Conservation (phyloP, 1,140 invertebrate genomes). For the Grapholita molesta region DNA sequence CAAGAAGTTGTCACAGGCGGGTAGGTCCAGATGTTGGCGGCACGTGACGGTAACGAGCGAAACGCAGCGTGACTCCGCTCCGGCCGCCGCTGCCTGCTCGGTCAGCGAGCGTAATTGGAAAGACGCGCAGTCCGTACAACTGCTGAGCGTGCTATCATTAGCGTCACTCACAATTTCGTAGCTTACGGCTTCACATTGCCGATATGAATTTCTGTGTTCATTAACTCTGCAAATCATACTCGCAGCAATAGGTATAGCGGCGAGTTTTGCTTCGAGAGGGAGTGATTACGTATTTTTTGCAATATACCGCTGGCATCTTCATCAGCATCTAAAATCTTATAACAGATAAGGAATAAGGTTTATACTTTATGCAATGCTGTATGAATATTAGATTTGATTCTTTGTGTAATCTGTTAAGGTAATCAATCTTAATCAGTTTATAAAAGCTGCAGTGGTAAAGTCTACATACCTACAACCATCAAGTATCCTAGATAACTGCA, state of each 20-base stretch:
- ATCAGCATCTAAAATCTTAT: too few species aligned
- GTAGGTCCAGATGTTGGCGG: slow-evolving; percentile 59
- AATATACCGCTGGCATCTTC: background rate
- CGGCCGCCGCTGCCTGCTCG: slow-evolving; percentile 32
- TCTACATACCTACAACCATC: background rate
- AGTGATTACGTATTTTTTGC: background rate
- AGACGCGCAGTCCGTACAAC: slow-evolving; percentile 60
- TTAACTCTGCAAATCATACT: slow-evolving; percentile 10
- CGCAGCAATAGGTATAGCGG: background rate
- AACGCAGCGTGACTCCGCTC: slow-evolving; percentile 57
- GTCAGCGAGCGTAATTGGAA: slow-evolving; percentile 54
- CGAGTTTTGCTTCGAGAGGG: background rate
- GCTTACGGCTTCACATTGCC: slow-evolving; percentile 29
- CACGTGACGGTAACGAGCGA: slow-evolving; percentile 64
- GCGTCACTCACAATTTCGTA: slow-evolving; percentile 67
- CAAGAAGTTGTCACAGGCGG: slow-evolving; percentile 50
- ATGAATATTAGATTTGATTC: too few species aligned
- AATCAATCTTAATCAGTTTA: too few species aligned
- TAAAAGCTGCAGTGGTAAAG: background rate
- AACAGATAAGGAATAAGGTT: too few species aligned
- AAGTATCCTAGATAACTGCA: background rate
- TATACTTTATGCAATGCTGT: too few species aligned
- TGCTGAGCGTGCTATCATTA: slow-evolving; percentile 69
- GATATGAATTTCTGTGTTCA: slow-evolving; percentile 26
- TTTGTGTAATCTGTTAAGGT: background rate